Base-by-base conservation (phyloP, 2,797 vertebrate genomes). In the Hippocampus kuda region DNA sequence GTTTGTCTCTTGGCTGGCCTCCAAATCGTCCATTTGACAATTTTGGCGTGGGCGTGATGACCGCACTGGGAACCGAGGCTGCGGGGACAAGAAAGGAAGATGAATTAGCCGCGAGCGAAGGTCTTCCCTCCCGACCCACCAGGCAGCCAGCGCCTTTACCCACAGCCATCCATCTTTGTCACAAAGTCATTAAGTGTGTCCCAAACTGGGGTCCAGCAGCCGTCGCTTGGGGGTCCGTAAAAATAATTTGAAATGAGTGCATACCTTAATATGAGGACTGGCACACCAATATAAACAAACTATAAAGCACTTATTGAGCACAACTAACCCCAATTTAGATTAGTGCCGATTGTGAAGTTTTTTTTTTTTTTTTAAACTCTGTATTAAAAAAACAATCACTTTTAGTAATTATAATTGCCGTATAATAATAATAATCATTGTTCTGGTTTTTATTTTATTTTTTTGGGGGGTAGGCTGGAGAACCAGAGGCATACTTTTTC, bases 131-230 rank as follows among this genome's bases (percentile, higher is more conserved):
- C 84, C 79, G 72, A 78, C 81, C 86, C 75, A 79, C 84, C 80
- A 72, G 81, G 76, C 82, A 78, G 84, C 85, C 75, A 13, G 73
- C 70, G 79, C 70, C 84, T 80, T 80, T 75, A 80, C 79, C 85
- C 80, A 83, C 80, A 79, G 77, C 90, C 88, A 93, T 93, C 90
- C 89, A 89, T 92, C 89, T 88, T 83, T 91, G 92, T 93, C 92
- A 87, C 75, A 70, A 86, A 87, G 84, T 89, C 87, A 90, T 91
- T 90, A 86, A 24, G 53, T 54, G 49, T 6, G 20, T 51, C 49
- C 20, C 49, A 22, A 22, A 54, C 20, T 56, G 53, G 3, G 53
- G 8, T 56, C 9, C 12, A 4, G 24, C n/a, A 56, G 53, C 53
- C 9, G 22, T 54, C 20, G 53, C 53, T 54, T n/a, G 20, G 53